Evolutionary conservation across 2,113 vertebrate species (phyloP).

Genomic region (Lagopus muta): DNA sequence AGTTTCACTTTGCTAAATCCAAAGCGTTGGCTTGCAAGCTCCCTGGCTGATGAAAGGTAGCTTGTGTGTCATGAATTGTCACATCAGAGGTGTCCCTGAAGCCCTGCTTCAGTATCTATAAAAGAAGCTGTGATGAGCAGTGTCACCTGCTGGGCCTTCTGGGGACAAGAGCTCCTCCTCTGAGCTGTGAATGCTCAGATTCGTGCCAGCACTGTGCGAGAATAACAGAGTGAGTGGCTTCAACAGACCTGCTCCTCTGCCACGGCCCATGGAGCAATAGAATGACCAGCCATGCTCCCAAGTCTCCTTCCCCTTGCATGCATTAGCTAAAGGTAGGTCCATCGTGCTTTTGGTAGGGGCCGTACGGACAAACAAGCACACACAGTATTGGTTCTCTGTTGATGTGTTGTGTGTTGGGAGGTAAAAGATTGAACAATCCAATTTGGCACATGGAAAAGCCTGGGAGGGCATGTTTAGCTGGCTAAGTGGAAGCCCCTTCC

Average conservation of each 20-base stretch:
- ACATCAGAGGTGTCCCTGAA: background rate
- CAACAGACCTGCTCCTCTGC: background rate
- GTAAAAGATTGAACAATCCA: conserved; percentile 11
- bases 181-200: background rate
- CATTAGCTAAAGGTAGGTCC: background rate
- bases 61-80: background rate
- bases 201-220: background rate
- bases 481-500: background rate
- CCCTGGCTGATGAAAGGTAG: background rate
- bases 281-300: background rate
- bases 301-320: background rate
- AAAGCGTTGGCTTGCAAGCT: background rate
- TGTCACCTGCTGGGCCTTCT: conserved; percentile 42
- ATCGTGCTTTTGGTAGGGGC: conserved; percentile 3
- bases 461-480: background rate
- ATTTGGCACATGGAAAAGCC: conserved; percentile 3
- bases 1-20: background rate
- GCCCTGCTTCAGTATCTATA: background rate
- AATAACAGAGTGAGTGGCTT: background rate
- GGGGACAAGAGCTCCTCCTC: background rate
- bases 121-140: background rate
- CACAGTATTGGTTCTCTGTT: background rate
- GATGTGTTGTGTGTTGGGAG: background rate
- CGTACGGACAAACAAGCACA: background rate
- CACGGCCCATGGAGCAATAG: background rate